Base-by-base conservation (phyloP, 2,888 invertebrate species). In the Drosophila falleni region DNA sequence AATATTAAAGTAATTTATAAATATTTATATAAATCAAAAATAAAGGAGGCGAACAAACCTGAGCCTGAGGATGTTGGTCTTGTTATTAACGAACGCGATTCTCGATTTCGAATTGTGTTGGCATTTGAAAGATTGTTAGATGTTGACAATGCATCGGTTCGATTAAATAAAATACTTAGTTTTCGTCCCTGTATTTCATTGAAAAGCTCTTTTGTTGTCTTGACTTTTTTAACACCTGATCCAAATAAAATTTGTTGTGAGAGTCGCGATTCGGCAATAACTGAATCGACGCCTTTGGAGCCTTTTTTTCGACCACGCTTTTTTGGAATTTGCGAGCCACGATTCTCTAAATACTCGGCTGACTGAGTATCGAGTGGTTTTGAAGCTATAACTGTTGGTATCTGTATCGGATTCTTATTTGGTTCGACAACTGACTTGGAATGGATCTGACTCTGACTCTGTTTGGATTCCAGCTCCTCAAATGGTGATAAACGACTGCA, bases 261-360 rank as follows among this genome's bases (percentile, higher is more conserved):
- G 1, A 92, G 75, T 50, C 89, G 90, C 0, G 88, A 82, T 50
- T 90, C 89, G 3, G 91, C 92, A 33, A 92, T 88, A n/a, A 91
- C 67, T 0, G 91, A 89, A 70, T 93, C 93, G 5, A 91, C 89
- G 2, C 92, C 93, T 50, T 91, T 92, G 1, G 93, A 92, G 0
- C 93, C 93, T 64, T 92, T 93, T 71, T 93, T 93, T 0, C 93
- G 90, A 0, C 93, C 93, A 11, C 93, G 89, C 58, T 91, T 92
- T 71, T 91, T 92, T 15, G 91, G 91, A 46, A 81, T 54, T 65
- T 75, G 63, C 5, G 56, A 61, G 9, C 49, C 33, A 35, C 44
- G 50, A 10, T 54, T 64, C 16, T 59, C 58, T 15, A 41, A 31
- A 10, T 31, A 56, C 35, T 29, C 56, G 10, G 31, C 11, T 10